phyloP scores from a whole-genome alignment of 2,888 invertebrate genomes.

The Oeneis ivallda region DNA sequence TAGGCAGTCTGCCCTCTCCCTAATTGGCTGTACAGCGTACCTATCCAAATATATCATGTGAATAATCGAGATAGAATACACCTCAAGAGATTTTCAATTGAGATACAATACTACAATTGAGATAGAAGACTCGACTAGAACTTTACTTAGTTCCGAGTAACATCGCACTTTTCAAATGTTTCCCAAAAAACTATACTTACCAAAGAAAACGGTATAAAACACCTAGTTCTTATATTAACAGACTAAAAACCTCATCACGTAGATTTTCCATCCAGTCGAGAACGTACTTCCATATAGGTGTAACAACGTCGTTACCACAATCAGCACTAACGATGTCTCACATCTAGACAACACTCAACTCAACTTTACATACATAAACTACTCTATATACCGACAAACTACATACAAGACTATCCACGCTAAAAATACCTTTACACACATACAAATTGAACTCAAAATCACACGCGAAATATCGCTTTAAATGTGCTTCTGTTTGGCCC shows the following conservation, averaged over 20 bases:
- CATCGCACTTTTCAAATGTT: neutral
- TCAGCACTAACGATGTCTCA: constrained; percentile 49
- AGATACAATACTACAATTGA: too few species aligned
- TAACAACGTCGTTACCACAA: constrained; percentile 48
- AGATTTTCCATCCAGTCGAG: constrained; percentile 29
- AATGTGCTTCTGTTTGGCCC: constrained; percentile 18
- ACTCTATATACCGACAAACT: constrained; percentile 23
- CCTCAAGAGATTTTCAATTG: too few species aligned
- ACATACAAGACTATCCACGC: constrained; percentile 3
- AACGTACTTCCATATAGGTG: constrained; percentile 32
- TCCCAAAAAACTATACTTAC: neutral
- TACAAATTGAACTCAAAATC: constrained; percentile 18
- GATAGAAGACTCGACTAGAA: too few species aligned
- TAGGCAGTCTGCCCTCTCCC: too few species aligned
- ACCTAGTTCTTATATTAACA: constrained; percentile 24
- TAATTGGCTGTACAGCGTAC: too few species aligned
- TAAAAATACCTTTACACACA: constrained; percentile 15
- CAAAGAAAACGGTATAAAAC: neutral
- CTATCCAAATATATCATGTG: too few species aligned
- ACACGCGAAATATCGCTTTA: constrained; percentile 5
- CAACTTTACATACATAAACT: constrained; percentile 32
- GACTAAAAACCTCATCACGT: constrained; percentile 33
- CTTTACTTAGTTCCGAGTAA: neutral
- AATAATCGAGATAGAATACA: too few species aligned
- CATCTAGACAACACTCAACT: constrained; percentile 32